Evolutionary conservation across 2,888 invertebrate species (phyloP).

Genomic region (Hydrotaea cyrtoneurina): DNA sequence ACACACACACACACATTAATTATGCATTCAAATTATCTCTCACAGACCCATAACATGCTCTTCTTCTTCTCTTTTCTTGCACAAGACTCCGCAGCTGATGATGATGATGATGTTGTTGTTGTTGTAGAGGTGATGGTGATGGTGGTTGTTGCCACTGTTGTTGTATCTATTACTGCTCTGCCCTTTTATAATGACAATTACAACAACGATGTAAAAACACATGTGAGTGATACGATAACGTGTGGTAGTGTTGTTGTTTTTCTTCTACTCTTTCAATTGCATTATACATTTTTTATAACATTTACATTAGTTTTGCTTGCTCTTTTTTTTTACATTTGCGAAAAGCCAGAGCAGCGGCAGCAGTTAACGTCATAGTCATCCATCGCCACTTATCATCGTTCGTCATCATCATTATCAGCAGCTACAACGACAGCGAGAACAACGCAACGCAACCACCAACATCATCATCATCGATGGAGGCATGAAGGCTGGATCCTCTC

Average conservation of each 20-base stretch:
- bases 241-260: background rate
- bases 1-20: conserved; percentile 13
- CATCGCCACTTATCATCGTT: conserved; percentile 48
- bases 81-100: background rate
- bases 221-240: background rate
- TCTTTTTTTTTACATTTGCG: conserved; percentile 43
- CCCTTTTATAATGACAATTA: background rate
- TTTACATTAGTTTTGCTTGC: conserved; percentile 51
- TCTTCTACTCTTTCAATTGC: conserved; percentile 45
- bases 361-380: conserved; percentile 16
- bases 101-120: background rate
- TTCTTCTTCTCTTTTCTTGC: background rate
- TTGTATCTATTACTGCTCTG: conserved; percentile 1
- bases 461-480: conserved; percentile 3
- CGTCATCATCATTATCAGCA: conserved; percentile 58
- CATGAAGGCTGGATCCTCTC: conserved; percentile 44
- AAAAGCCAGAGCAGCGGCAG: background rate
- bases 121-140: background rate
- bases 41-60: background rate
- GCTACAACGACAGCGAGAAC: conserved; percentile 18
- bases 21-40: conserved; percentile 32
- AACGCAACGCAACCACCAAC: background rate
- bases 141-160: background rate
- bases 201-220: conserved; percentile 9
- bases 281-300: conserved; percentile 57